These are phyloP conservation scores for Serrognathus titanus DNA, from an alignment of 2,888 invertebrate genomes.

Conservation along the genomic window DNA sequence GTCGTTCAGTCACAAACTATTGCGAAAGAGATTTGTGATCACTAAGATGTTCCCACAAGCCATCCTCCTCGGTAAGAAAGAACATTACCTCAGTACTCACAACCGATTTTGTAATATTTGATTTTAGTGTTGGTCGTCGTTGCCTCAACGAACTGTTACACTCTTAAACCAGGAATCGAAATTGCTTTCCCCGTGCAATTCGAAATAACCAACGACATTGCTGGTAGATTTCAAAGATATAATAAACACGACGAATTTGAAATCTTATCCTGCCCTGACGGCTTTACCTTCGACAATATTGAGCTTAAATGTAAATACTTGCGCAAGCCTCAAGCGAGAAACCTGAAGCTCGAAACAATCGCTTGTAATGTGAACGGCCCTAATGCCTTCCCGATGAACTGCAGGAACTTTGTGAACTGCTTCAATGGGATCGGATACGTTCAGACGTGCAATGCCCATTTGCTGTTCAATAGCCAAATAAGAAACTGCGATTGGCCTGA, in stretches of 20 bases:
- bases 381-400: conserved; percentile 23
- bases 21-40: too few species aligned
- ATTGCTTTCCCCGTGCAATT: conserved; percentile 13
- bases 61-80: too few species aligned
- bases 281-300: conserved; percentile 19
- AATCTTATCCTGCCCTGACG: conserved; percentile 18
- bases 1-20: too few species aligned
- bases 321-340: neutral
- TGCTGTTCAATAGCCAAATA: conserved; percentile 24
- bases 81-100: neutral
- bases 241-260: conserved; percentile 14
- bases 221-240: conserved; percentile 9
- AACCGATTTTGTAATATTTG: neutral
- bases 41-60: too few species aligned
- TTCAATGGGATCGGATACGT: conserved; percentile 19
- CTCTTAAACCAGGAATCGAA: conserved; percentile 7
- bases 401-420: conserved; percentile 24
- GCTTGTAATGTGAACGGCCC: conserved; percentile 18
- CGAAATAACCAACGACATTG: neutral
- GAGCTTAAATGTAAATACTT: conserved; percentile 16
- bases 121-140: conserved; percentile 3
- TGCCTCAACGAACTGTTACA: conserved; percentile 6
- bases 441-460: conserved; percentile 22
- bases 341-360: neutral
- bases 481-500: conserved; percentile 29